Percentiles rank a stretch among this genome's conserved stretches.
These are phyloP conservation scores for Urocolius indicus DNA, from an alignment of 2,113 vertebrate genomes.

Conservation along the genomic window DNA sequence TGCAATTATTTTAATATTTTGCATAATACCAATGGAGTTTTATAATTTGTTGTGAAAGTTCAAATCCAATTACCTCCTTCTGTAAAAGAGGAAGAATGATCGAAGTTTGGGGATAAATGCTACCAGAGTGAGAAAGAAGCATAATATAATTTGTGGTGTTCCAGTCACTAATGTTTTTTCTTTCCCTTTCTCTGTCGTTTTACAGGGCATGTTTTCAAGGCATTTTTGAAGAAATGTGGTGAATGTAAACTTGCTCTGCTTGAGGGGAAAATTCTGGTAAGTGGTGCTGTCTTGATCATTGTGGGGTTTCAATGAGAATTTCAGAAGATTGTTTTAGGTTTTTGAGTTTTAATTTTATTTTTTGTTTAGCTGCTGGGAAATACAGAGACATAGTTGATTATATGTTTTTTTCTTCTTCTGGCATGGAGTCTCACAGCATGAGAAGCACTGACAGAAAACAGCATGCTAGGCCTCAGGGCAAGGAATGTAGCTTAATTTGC, in stretches of 20 bases:
- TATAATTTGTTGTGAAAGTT: conserved; percentile 14
- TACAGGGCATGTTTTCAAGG: conserved; percentile 5
- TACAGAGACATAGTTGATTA: background rate
- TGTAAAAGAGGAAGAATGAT: background rate
- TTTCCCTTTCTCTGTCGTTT: background rate
- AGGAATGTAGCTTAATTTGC: conserved; percentile 56
- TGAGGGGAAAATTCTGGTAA: conserved; percentile 57
- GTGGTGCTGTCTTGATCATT: background rate
- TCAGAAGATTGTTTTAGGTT: background rate
- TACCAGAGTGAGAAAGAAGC: background rate
- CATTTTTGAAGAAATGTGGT: conserved; percentile 68
- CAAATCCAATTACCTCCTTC: background rate
- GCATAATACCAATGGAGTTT: background rate
- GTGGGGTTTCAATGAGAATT: background rate
- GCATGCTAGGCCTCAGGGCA: background rate
- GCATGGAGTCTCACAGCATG: background rate
- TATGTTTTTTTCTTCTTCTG: background rate
- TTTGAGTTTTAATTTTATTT: background rate
- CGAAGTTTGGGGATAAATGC: background rate
- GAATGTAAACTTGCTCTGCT: conserved; percentile 47
- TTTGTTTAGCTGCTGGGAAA: background rate
- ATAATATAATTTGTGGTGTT: background rate
- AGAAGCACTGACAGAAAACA: conserved; percentile 39
- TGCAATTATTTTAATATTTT: conserved; percentile 36
- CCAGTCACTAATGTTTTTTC: background rate